Evolutionary conservation across 2,113 vertebrate genomes (phyloP).

Genomic region (Brachirus orientalis): DNA sequence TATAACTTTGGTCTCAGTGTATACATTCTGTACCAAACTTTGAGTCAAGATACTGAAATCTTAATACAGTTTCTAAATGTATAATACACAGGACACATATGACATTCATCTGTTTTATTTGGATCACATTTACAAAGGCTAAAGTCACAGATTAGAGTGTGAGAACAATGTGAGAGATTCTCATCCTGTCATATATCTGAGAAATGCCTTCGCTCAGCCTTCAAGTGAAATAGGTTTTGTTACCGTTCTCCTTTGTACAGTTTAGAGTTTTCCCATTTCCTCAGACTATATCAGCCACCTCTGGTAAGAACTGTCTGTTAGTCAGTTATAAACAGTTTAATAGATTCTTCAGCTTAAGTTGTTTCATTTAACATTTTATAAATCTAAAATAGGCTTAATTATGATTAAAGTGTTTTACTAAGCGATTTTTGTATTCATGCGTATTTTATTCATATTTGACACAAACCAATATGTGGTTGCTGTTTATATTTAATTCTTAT

Average conservation of each 20-base stretch:
- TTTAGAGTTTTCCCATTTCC: not conserved
- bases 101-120: too few species aligned
- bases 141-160: not conserved
- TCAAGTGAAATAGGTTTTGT: too few species aligned
- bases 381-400: constrained; percentile 20
- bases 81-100: not conserved
- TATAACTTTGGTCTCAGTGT: constrained; percentile 5
- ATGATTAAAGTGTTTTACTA: not conserved
- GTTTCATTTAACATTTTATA: too few species aligned
- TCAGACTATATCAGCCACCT: not conserved
- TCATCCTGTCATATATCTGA: constrained; percentile 27
- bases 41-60: not conserved
- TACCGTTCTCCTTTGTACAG: not conserved
- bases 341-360: constrained; percentile 15
- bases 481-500: not conserved
- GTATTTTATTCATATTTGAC: not conserved
- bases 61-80: not conserved
- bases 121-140: not conserved
- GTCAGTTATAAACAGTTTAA: constrained; percentile 28
- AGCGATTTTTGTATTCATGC: too few species aligned
- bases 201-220: constrained; percentile 8
- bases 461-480: not conserved
- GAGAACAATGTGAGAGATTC: constrained; percentile 13
- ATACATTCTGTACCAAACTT: not conserved
- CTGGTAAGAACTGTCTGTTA: constrained; percentile 19